Base-by-base conservation (phyloP, 30 jellyfish, hydroid and myxozoan species). In the Clytia hemisphaerica region DNA sequence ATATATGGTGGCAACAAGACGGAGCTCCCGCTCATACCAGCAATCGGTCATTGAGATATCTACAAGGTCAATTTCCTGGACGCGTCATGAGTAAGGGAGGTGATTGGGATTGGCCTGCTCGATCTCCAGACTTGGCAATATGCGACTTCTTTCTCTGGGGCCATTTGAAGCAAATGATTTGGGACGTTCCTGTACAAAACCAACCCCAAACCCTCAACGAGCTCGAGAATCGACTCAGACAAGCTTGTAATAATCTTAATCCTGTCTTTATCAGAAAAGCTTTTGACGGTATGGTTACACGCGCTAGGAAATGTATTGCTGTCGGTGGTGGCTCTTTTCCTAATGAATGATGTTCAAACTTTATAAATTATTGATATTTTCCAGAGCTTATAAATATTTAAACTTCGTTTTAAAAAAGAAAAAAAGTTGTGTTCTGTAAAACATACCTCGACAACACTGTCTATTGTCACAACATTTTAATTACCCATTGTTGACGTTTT, bases 11-110 rank as follows among this genome's bases (percentile, higher is more conserved):
- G 66, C 66, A 51, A 25, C 66, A 51, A 51, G 66, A 51, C 24
- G 66, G 66, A 51, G 66, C 45, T 51, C 1, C 66, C 24, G 66
- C 24, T n/a, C n/a, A n/a, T n/a, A n/a, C n/a, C n/a, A n/a, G n/a
- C n/a, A n/a, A n/a, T n/a, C n/a, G n/a, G n/a, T 12, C 27, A 16
- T 21, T 51, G 37, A 34, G 7, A 1, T 51, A 51, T 51, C 32
- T 51, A 9, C 26, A 22, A 37, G 45, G 48, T 1, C 66, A 51
- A 9, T 51, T 51, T 25, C 66, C 66, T 9, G 66, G 66, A 22
- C 24, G 7, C 37, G 44, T 51, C 9, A 51, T 51, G 9, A 51
- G 66, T 37, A 51, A 7, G 28, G n/a, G 66, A 9, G 66, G 66
- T 12, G 66, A 51, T 22, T 9, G 24, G 7, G 18, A 2, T 22